These are phyloP conservation scores for Anoplophora glabripennis DNA, from an alignment of 1,140 invertebrate genomes.

Conservation along the genomic window DNA sequence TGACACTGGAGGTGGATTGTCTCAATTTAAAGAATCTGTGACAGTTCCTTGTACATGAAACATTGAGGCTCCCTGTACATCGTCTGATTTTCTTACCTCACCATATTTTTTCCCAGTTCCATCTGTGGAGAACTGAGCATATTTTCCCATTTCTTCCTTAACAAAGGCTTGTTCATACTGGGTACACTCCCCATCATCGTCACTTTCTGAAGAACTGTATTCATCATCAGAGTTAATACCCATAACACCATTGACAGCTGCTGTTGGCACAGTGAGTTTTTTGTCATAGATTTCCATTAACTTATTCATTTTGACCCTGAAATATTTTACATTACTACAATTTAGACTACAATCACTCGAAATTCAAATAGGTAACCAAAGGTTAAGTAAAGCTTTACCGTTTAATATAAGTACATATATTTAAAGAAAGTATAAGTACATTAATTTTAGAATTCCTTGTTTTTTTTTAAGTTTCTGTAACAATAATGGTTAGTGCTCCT, in stretches of 20 bases:
- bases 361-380: not conserved
- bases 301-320: constrained; percentile 11
- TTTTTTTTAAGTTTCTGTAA: too few species aligned
- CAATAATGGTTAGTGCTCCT: too few species aligned
- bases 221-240: not conserved
- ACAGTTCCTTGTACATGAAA: too few species aligned
- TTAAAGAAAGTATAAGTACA: too few species aligned
- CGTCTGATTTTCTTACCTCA: not conserved
- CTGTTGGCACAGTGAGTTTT: constrained; percentile 19
- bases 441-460: too few species aligned
- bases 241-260: constrained; percentile 20
- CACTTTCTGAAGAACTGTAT: constrained; percentile 16
- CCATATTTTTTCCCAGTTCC: not conserved
- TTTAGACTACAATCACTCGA: too few species aligned
- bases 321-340: not conserved
- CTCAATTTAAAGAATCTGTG: too few species aligned
- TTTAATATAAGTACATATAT: not conserved
- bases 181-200: constrained; percentile 7
- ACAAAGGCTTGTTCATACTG: constrained; percentile 31
- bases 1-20: too few species aligned
- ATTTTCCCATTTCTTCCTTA: constrained; percentile 23
- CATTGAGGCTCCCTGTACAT: too few species aligned
- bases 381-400: not conserved
- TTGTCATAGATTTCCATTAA: constrained; percentile 15
- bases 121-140: constrained; percentile 11